Conservation (phyloP, 2,113 vertebrate genomes). For the Catagonus wagneri region DNA sequence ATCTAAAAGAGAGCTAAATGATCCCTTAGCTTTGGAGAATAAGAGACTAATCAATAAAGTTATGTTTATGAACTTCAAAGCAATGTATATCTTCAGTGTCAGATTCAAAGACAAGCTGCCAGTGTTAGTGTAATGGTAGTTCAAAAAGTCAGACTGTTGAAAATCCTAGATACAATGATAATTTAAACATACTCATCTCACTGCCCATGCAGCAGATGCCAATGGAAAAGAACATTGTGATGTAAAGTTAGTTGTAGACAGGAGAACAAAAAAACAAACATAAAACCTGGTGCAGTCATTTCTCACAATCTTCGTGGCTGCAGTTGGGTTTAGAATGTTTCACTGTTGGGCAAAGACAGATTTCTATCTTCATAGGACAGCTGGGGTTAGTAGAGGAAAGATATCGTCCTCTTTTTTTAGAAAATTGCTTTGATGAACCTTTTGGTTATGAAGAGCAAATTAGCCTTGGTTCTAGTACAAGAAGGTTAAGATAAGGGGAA, state of each 20-base stretch:
- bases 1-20: background rate
- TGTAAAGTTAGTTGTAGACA: background rate
- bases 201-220: background rate
- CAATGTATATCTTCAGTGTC: background rate
- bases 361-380: background rate
- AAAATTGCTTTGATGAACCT: background rate
- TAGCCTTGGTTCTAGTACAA: background rate
- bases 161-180: conserved; percentile 13
- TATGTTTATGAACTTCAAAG: conserved; percentile 64
- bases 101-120: conserved; percentile 41
- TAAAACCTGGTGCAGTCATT: background rate
- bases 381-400: background rate
- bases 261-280: background rate
- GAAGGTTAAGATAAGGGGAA: background rate
- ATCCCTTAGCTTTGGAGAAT: conserved; percentile 27
- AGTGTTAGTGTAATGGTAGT: background rate
- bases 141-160: conserved; percentile 29
- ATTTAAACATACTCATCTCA: conserved; percentile 14
- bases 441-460: background rate
- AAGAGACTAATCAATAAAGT: background rate
- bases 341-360: background rate
- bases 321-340: background rate
- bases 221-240: background rate
- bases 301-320: background rate
- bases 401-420: background rate